These are phyloP conservation scores for Urophycis tenuis DNA, from an alignment of 2,797 vertebrate species.

Conservation along the genomic window DNA sequence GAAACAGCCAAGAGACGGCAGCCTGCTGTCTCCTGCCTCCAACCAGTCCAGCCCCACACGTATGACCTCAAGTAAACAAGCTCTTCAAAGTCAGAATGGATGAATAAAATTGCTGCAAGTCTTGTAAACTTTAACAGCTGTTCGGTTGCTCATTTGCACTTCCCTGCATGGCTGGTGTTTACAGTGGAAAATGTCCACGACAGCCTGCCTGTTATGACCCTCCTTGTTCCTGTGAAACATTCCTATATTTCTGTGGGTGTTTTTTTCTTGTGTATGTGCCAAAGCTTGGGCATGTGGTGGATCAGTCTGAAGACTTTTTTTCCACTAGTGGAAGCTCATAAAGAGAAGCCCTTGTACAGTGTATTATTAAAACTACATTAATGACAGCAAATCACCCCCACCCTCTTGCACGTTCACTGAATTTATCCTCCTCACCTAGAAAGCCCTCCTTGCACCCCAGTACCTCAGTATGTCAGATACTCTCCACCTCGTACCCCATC, in stretches of 20 bases:
- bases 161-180: conserved; percentile 51
- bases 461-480: no score
- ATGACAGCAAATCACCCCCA: conserved; percentile 25
- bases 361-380: conserved; percentile 58
- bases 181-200: conserved; percentile 61
- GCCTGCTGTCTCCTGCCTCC: conserved; percentile 35
- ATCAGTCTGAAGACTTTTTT: conserved; percentile 38
- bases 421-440: no score
- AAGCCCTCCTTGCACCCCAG: no score
- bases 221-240: conserved; percentile 58
- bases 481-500: no score
- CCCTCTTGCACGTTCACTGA: no score
- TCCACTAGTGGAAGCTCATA: conserved; percentile 57
- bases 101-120: conserved; percentile 52
- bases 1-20: conserved; percentile 24
- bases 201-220: conserved; percentile 57
- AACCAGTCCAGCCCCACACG: conserved; percentile 33
- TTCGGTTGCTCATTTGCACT: conserved; percentile 61
- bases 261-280: conserved; percentile 28
- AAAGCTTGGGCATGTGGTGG: conserved; percentile 21
- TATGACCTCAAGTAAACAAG: conserved; percentile 55
- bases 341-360: conserved; percentile 54
- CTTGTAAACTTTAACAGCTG: conserved; percentile 64
- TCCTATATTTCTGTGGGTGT: conserved; percentile 38
- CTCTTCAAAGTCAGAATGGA: conserved; percentile 50